Base-by-base conservation (phyloP, 2,888 invertebrate genomes). In the Ernsta delagoae region DNA sequence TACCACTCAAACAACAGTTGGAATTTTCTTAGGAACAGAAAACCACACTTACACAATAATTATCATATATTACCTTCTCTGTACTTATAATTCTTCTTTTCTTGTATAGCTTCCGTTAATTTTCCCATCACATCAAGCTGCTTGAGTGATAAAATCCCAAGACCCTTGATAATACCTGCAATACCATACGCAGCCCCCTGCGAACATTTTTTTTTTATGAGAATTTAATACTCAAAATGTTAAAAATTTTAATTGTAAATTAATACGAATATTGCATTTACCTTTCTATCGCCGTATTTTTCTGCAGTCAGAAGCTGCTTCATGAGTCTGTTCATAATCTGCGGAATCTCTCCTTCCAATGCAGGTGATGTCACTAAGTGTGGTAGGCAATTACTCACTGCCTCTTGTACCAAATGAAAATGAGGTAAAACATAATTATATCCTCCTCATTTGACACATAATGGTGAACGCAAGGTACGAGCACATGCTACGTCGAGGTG, bases 361-460 rank as follows among this genome's bases (percentile, higher is more conserved):
- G 98, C 97, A 0, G 98, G 97, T 39, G 94, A 92, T 66, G 86
- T 85, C 74, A 99, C 98, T 71, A 99, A 90, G 78, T 98, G 97
- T 0, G 99, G 98, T 72, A 99, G 93, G 83, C 99, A 99, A 87
- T 98, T 98, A 57, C 99, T 98, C 0, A 99, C 99, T 0, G 99
- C 98, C 89, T 99, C 98, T 94, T 99, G 99, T 0, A 99, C 98
- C 96, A n/a, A n/a, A n/a, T n/a, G n/a, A n/a, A n/a, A n/a, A n/a
- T n/a, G n/a, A n/a, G n/a, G n/a, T n/a, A n/a, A n/a, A n/a, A n/a
- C n/a, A n/a, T n/a, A n/a, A n/a, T n/a, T n/a, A n/a, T n/a, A n/a
- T n/a, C n/a, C n/a, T n/a, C n/a, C n/a, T n/a, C n/a, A n/a, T n/a
- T n/a, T n/a, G n/a, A n/a, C n/a, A n/a, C n/a, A n/a, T n/a, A n/a